Evolutionary conservation across 2,888 invertebrate genomes (phyloP).

Genomic region (Tridacna gigas): DNA sequence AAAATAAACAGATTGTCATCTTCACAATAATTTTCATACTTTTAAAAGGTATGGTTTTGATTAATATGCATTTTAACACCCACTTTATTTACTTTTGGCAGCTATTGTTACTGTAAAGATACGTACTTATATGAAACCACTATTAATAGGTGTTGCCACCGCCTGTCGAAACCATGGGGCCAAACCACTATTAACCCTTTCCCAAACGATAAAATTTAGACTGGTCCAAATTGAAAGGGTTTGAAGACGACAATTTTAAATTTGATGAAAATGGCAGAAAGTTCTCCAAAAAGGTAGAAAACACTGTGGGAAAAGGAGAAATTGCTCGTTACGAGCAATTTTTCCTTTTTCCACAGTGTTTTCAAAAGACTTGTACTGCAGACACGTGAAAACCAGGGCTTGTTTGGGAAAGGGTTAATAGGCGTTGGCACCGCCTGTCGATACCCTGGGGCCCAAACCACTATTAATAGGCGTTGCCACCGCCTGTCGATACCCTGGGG

Average conservation of each 20-base stretch:
- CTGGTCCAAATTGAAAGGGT: not conserved
- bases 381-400: not conserved
- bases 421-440: too few species aligned
- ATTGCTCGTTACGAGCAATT: not conserved
- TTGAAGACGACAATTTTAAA: not conserved
- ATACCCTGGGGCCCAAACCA: too few species aligned
- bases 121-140: too few species aligned
- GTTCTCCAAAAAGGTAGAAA: not conserved
- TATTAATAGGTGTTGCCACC: too few species aligned
- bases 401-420: not conserved
- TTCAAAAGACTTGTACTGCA: not conserved
- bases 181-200: not conserved
- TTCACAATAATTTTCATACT: too few species aligned
- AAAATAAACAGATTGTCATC: too few species aligned
- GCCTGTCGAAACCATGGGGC: too few species aligned
- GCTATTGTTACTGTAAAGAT: too few species aligned
- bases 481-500: too few species aligned
- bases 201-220: not conserved
- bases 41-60: too few species aligned
- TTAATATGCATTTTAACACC: too few species aligned
- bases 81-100: too few species aligned
- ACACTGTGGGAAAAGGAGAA: not conserved
- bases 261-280: not conserved
- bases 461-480: not conserved
- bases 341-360: not conserved